Percentiles rank a stretch among this genome's conserved stretches.
phyloP scores from a whole-genome alignment of 2,888 invertebrate species.

The Philhelius pedissequus region DNA sequence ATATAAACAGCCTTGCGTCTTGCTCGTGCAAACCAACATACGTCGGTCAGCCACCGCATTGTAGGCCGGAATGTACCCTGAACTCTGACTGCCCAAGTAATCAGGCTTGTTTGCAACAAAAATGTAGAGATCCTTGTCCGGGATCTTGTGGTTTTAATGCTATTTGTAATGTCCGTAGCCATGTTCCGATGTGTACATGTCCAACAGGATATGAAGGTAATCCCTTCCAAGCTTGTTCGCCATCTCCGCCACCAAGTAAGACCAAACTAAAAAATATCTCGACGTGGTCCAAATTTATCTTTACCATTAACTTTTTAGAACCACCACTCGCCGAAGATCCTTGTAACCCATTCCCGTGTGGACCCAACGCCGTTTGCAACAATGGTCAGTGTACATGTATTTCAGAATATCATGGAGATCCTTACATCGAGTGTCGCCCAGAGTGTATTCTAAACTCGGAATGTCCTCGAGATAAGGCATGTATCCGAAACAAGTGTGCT shows the following conservation, averaged over 20 bases:
- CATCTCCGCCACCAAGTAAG: slow-evolving; percentile 73
- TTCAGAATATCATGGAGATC: slow-evolving; percentile 83
- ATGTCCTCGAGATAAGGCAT: slow-evolving; percentile 84
- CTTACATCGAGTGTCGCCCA: slow-evolving; percentile 85
- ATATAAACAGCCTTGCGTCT: slow-evolving; percentile 82
- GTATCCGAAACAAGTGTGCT: slow-evolving; percentile 85
- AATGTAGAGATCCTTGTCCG: slow-evolving; percentile 86
- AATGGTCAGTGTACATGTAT: slow-evolving; percentile 85
- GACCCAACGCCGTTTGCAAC: slow-evolving; percentile 83
- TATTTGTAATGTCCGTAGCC: slow-evolving; percentile 85
- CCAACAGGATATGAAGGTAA: slow-evolving; percentile 84
- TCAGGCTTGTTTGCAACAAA: slow-evolving; percentile 84
- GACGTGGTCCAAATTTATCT: background rate
- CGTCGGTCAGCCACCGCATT: slow-evolving; percentile 85
- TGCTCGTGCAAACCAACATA: slow-evolving; percentile 83
- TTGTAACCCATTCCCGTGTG: slow-evolving; percentile 85
- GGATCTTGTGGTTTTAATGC: slow-evolving; percentile 86
- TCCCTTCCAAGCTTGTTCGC: slow-evolving; percentile 83
- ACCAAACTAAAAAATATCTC: background rate
- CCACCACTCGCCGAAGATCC: slow-evolving; percentile 80
- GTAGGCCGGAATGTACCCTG: slow-evolving; percentile 85
- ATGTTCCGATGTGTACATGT: slow-evolving; percentile 85
- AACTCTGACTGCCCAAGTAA: slow-evolving; percentile 85
- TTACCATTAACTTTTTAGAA: slow-evolving; percentile 61
- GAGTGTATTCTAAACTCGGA: slow-evolving; percentile 87